Evolutionary conservation across 2,888 invertebrate species (phyloP).

Genomic region (Cistogaster globosa): DNA sequence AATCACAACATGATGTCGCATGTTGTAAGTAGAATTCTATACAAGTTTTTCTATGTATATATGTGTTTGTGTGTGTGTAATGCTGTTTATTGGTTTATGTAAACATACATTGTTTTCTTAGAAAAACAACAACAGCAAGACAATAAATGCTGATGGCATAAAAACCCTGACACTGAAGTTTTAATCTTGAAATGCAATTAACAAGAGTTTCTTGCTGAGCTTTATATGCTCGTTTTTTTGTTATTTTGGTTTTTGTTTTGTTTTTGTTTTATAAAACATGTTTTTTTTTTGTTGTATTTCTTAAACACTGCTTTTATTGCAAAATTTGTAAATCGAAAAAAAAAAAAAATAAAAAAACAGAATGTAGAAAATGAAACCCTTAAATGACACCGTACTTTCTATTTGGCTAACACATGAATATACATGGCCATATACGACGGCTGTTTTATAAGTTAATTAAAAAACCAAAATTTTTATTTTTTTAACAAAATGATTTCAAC

Average conservation of each 20-base stretch:
- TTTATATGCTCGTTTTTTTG: conserved; percentile 47
- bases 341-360: conserved; percentile 14
- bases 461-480: not conserved
- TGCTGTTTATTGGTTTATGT: not conserved
- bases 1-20: conserved; percentile 67
- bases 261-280: conserved; percentile 9
- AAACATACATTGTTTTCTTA: conserved; percentile 56
- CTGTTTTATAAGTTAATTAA: not conserved
- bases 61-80: not conserved
- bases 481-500: too few relatives aligned
- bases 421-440: not conserved
- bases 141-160: conserved; percentile 68
- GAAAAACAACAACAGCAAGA: conserved; percentile 37
- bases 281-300: conserved; percentile 20
- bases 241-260: not conserved
- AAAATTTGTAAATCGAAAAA: conserved; percentile 2
- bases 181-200: conserved; percentile 72
- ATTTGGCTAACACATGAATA: not conserved
- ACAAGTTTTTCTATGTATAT: not conserved
- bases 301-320: conserved; percentile 49
- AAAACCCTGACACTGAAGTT: conserved; percentile 72
- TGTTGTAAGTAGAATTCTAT: conserved; percentile 56
- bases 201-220: conserved; percentile 67
- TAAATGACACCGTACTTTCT: conserved; percentile 62
- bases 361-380: conserved; percentile 57